A percentile compares a stretch with the other conserved stretches of the same genome.
phyloP scores from a whole-genome alignment of 2,888 invertebrate genomes.

The Xestia c-nigrum region DNA sequence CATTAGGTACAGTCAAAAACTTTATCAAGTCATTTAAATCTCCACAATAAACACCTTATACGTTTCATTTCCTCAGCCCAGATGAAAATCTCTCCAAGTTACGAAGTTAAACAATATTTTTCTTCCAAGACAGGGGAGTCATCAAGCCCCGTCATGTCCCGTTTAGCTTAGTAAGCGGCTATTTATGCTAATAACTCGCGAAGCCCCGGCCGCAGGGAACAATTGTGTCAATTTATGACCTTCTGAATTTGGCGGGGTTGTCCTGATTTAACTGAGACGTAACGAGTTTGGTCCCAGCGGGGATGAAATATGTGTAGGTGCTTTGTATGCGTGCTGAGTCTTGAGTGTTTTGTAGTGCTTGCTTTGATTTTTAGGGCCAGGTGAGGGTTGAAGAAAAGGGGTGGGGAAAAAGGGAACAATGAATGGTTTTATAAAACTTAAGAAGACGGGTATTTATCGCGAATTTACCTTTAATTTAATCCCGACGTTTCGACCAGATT shows the following conservation, averaged over 20 bases:
- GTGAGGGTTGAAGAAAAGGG: constrained; percentile 6
- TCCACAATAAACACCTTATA: constrained; percentile 36
- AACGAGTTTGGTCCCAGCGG: constrained; percentile 63
- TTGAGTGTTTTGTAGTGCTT: constrained; percentile 28
- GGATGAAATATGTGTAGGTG: constrained; percentile 60
- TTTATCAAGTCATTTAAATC: constrained; percentile 6
- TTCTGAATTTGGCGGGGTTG: constrained; percentile 77
- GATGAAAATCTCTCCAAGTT: constrained; percentile 51
- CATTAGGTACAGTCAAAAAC: not conserved
- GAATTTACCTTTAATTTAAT: too few relatives aligned
- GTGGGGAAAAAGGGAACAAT: not conserved
- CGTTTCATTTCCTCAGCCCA: constrained; percentile 10
- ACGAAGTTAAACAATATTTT: constrained; percentile 63
- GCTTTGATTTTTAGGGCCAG: constrained; percentile 23
- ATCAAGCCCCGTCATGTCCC: constrained; percentile 71
- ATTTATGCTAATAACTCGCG: constrained; percentile 82
- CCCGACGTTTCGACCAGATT: too few relatives aligned
- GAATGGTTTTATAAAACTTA: too few relatives aligned
- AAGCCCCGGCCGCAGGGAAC: constrained; percentile 75
- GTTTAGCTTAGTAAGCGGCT: constrained; percentile 81
- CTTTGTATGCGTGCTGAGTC: constrained; percentile 58
- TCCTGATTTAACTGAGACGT: constrained; percentile 76
- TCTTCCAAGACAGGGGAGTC: constrained; percentile 56
- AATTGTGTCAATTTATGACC: constrained; percentile 82
- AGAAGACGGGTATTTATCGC: too few relatives aligned